Conservation (phyloP, 2,888 invertebrate species). For the Scaptomyza polygonia region DNA sequence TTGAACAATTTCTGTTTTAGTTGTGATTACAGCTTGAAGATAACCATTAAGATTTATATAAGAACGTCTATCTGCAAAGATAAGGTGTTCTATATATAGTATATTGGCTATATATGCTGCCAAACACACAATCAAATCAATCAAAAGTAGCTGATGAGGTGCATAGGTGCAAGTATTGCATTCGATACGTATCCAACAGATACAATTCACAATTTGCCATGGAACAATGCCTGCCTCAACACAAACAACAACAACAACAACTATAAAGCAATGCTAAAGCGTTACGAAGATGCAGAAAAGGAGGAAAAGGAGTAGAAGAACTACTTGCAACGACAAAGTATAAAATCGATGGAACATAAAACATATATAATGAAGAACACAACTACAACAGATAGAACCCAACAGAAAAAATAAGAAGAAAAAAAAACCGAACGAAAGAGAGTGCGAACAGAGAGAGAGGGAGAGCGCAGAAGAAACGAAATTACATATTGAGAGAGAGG, state of each 20-base stretch:
- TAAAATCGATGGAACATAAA: constrained; percentile 75
- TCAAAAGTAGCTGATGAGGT: constrained; percentile 43
- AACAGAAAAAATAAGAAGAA: constrained; percentile 18
- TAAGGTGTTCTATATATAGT: constrained; percentile 24
- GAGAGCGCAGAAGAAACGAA: constrained; percentile 4
- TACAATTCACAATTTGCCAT: constrained; percentile 34
- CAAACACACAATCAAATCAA: constrained; percentile 39
- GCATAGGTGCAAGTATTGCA: constrained; percentile 49
- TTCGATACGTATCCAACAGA: constrained; percentile 25
- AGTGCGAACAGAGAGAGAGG: background rate
- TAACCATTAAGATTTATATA: constrained; percentile 20
- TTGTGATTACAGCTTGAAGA: background rate
- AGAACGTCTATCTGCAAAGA: constrained; percentile 11
- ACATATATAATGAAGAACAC: constrained; percentile 63
- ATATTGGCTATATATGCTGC: constrained; percentile 17
- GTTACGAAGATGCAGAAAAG: constrained; percentile 8
- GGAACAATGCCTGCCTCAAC: constrained; percentile 51
- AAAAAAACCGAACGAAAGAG: constrained; percentile 13
- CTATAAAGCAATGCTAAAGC: constrained; percentile 25
- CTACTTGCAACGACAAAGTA: constrained; percentile 80
- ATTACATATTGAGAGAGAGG: constrained; percentile 30
- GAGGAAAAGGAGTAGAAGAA: constrained; percentile 45
- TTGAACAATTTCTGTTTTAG: background rate
- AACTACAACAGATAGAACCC: constrained; percentile 41
- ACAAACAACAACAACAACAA: constrained; percentile 21